Conservation (phyloP, 2,113 vertebrate genomes). For the Tachysurus vachellii region DNA sequence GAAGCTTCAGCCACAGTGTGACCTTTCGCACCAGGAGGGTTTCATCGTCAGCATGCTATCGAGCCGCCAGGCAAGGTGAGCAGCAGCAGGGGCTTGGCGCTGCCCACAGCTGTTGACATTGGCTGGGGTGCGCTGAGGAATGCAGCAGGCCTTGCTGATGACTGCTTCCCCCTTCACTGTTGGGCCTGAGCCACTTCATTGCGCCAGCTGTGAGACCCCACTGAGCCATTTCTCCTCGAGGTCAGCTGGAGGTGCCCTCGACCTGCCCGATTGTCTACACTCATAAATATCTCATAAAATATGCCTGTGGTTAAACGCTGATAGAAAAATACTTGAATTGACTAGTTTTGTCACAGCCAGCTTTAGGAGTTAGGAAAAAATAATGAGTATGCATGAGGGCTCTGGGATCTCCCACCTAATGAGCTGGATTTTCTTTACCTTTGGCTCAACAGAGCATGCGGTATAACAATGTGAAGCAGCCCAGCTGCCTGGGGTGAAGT, state of each 20-base stretch:
- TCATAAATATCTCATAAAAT: conserved; percentile 31
- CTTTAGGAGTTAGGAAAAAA: conserved; percentile 20
- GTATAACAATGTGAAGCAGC: conserved; percentile 34
- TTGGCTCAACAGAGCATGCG: conserved; percentile 24
- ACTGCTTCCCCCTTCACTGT: conserved; percentile 32
- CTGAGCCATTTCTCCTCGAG: conserved; percentile 41
- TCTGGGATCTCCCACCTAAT: conserved; percentile 42
- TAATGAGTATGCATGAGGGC: conserved; percentile 30
- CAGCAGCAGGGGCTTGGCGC: conserved; percentile 26
- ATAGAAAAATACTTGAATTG: conserved; percentile 37
- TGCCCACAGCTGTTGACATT: conserved; percentile 58
- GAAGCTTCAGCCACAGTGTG: conserved; percentile 39
- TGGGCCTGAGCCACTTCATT: conserved; percentile 29
- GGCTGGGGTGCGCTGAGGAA: conserved; percentile 54
- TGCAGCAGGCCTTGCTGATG: conserved; percentile 52
- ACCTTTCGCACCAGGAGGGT: conserved; percentile 22
- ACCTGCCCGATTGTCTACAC: conserved; percentile 40
- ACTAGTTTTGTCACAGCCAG: conserved; percentile 27
- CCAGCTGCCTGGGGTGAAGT: conserved; percentile 26
- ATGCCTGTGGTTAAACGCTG: conserved; percentile 16
- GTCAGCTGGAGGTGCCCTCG: conserved; percentile 49
- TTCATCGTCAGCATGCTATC: conserved; percentile 38
- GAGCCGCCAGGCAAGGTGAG: conserved; percentile 37
- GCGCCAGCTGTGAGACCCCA: conserved; percentile 30
- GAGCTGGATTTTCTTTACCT: conserved; percentile 43